Evolutionary conservation across 1,140 invertebrate genomes (phyloP), one percentile per base, ranked within the genome.

Genomic region (Spodoptera frugiperda): DNA sequence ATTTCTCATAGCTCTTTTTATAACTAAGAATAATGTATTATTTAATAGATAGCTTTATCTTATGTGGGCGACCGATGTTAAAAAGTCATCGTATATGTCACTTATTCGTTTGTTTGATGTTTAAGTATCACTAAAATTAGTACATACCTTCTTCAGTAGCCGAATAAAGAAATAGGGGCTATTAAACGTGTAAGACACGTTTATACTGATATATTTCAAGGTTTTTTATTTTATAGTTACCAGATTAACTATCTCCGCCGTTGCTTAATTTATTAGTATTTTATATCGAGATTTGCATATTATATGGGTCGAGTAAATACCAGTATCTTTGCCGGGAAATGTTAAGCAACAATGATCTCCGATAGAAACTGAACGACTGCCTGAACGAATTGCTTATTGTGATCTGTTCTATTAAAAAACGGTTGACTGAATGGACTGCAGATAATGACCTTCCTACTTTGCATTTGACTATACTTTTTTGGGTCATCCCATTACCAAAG

Each of bases 131-230:
- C 79, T 87, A 82, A 88, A 87, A 85, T 76, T 83, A 78, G 71
- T 80, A 79, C 82, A 67, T 72, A 73, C 78, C 84, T 84, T 80
- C 83, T 88, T 86, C 89, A 88, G 88, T 83, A 91, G 88, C 87
- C 77, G 74, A 83, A 86, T 87, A 84, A 86, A 78, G 73, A 84
- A 86, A 86, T 83, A 86, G 67, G 49, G 65, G 78, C 82, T 84
- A 86, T 91, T 87, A 87, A 87, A 85, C 54, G 78, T 71, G 80
- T 81, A 82, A 82, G 82, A 86, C 82, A 86, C 82, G 78, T 86
- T 87, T 87, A 87, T 84, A 78, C 54, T 63, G 61, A 72, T 79
- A 82, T 89, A 91, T 82, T 82, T 89, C 77, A 84, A 76, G 75
- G 44, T 76, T 87, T 65, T 89, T 87, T 87, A 89, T 86, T 87